These are phyloP conservation scores for Zaprionus lineosus DNA, from an alignment of 2,888 invertebrate species.

Conservation along the genomic window DNA sequence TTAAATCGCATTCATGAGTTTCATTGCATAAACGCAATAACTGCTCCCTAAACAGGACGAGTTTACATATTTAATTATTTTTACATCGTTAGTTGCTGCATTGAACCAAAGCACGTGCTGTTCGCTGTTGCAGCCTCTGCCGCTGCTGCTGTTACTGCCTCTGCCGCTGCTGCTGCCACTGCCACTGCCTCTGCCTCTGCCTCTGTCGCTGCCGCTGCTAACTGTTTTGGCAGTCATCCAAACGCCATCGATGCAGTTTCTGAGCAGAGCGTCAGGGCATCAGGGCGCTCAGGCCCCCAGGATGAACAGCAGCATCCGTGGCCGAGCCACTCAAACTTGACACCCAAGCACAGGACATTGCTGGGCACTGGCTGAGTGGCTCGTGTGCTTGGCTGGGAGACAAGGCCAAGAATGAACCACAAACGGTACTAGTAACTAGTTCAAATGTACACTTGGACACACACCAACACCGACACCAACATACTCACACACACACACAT, in stretches of 20 bases:
- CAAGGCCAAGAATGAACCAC: slow-evolving; percentile 59
- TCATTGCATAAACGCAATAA: background rate
- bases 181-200: slow-evolving; percentile 24
- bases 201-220: background rate
- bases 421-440: slow-evolving; percentile 30
- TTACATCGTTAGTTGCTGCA: slow-evolving; percentile 45
- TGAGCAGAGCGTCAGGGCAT: slow-evolving; percentile 16
- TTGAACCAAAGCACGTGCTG: slow-evolving; percentile 35
- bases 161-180: background rate
- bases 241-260: slow-evolving; percentile 58
- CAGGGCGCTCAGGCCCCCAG: too few species aligned
- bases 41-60: slow-evolving; percentile 5
- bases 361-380: slow-evolving; percentile 26
- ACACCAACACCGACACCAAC: slow-evolving; percentile 10
- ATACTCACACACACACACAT: slow-evolving; percentile 8
- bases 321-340: slow-evolving; percentile 67
- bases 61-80: slow-evolving; percentile 39
- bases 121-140: slow-evolving; percentile 6
- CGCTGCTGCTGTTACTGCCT: slow-evolving; percentile 21
- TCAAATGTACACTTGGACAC: background rate
- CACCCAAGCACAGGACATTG: slow-evolving; percentile 38
- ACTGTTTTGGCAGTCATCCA: slow-evolving; percentile 59
- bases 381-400: slow-evolving; percentile 27
- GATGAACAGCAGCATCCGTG: slow-evolving; percentile 23
- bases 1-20: background rate